Base-by-base conservation (phyloP, 1,140 invertebrate species). In the Drosophila prosaltans region DNA sequence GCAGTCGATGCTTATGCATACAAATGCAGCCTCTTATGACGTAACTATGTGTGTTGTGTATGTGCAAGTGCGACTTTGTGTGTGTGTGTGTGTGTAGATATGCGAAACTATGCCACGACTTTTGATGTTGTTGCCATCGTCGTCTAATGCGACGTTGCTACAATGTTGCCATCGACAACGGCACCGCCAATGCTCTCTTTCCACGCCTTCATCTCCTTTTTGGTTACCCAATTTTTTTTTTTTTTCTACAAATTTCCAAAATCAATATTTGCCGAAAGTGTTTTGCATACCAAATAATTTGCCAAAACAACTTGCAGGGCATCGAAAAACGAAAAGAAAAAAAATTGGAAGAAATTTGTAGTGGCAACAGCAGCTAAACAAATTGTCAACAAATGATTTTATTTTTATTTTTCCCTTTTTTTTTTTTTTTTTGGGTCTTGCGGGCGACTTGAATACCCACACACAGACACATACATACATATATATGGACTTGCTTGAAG, bases 231-330 rank as follows among this genome's bases (percentile, higher is more conserved):
- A 1, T 57, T 24, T 48, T 61, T 70, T 77, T 61, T 74, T 74
- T 72, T 80, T 72, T 80, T 78, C 78, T 78, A 89, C 84, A 89
- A 89, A 89, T 89, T 89, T 89, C 72, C 84, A 89, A 89, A 88
- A 88, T 88, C 84, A 89, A 89, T 89, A 89, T 89, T 89, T 89
- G 80, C 84, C 80, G 84, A 89, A 89, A 89, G 84, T 89, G 84
- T 89, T 89, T 89, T 89, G 84, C 84, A 89, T 89, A 89, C 84
- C 84, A 89, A 89, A 89, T 89, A 89, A 89, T 89, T 89, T 89
- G 74, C 60, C 74, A 82, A 89, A 83, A 83, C 80, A 88, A 83
- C 84, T 89, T 88, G 80, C 84, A 79, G 80, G 78, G 65, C 72
- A 60, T 28, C 60, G 11, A 48, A 40, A 21, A 28, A 60, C 21